A percentile compares a stretch with the other conserved stretches of the same genome.
Conservation (phyloP, 23 tunicate species). For the Oikopleura vanhoeffeni region DNA sequence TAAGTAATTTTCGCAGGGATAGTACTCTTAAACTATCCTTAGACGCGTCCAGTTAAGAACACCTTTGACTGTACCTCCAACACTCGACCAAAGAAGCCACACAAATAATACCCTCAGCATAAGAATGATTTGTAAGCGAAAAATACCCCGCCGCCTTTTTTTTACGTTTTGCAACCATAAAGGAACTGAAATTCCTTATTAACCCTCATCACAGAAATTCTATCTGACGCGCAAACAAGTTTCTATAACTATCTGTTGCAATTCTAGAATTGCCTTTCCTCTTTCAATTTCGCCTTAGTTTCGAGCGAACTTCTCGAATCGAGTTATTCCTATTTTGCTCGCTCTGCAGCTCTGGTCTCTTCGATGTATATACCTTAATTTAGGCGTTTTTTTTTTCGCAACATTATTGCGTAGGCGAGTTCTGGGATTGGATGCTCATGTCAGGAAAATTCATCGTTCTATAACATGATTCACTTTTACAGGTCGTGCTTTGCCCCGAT, state of each 20-base stretch:
- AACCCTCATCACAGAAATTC: background rate
- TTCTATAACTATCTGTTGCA: background rate
- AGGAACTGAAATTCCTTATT: background rate
- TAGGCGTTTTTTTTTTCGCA: background rate
- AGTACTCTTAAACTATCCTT: no score
- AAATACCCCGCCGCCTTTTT: no score
- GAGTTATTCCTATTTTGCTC: background rate
- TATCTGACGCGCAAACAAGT: background rate
- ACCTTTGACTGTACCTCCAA: no score
- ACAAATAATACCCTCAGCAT: no score
- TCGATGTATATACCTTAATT: background rate
- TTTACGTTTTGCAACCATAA: background rate
- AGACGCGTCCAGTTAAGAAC: no score
- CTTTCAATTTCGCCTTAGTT: background rate
- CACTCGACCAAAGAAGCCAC: no score
- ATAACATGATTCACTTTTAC: background rate
- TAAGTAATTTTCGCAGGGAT: no score
- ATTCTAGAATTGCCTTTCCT: background rate
- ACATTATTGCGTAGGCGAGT: background rate
- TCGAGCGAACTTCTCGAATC: background rate
- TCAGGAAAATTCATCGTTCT: background rate
- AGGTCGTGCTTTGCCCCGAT: constrained; percentile 7
- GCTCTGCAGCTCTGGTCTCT: background rate
- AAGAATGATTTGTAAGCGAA: no score
- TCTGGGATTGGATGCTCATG: background rate